phyloP scores from a whole-genome alignment of 2,113 vertebrate species.

The Fregata magnificens region DNA sequence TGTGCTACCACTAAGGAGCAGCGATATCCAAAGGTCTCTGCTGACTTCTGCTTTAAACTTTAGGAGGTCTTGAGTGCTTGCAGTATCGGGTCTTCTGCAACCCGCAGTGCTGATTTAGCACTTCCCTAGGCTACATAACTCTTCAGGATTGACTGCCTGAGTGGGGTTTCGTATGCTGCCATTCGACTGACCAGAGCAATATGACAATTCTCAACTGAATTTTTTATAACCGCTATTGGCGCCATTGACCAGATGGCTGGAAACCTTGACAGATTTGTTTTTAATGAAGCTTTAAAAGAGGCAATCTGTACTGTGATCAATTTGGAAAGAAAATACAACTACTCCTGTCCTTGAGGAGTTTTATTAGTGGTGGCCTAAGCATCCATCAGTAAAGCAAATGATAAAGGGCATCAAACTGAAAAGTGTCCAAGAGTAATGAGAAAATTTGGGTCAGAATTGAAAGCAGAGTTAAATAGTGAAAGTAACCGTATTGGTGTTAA shows the following conservation, averaged over 20 bases:
- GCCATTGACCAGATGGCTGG: constrained; percentile 43
- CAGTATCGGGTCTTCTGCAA: not conserved
- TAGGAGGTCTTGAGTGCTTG: not conserved
- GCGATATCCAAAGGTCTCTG: not conserved
- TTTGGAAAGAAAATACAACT: constrained; percentile 15
- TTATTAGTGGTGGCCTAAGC: not conserved
- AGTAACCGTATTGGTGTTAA: not conserved
- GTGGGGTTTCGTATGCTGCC: not conserved
- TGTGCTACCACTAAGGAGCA: not conserved
- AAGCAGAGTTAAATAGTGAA: not conserved
- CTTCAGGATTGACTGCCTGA: not conserved
- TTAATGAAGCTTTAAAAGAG: constrained; percentile 49
- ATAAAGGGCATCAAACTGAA: constrained; percentile 1
- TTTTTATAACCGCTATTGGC: not conserved
- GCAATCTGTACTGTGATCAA: constrained; percentile 30
- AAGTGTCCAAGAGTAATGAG: not conserved
- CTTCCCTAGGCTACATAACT: not conserved
- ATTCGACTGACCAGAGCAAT: not conserved
- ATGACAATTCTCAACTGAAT: not conserved
- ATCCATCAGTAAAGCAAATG: not conserved
- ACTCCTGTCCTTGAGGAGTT: constrained; percentile 21
- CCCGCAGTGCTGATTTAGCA: not conserved
- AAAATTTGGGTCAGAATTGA: not conserved
- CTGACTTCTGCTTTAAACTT: not conserved
- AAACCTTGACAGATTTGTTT: constrained; percentile 55